Conservation (phyloP, 2,888 invertebrate genomes). For the Vanessa cardui region DNA sequence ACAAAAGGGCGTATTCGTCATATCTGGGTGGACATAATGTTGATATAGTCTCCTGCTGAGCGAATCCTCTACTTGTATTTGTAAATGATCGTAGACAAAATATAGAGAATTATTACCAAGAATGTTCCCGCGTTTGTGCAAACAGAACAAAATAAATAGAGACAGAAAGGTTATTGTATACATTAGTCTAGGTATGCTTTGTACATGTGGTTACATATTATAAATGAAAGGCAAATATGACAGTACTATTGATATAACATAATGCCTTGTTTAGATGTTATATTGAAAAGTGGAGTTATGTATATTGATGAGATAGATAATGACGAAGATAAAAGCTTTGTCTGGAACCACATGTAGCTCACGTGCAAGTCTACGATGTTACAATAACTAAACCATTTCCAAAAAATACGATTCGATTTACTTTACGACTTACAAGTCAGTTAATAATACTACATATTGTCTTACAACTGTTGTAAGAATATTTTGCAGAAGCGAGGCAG, state of each 20-base stretch:
- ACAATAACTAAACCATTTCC: too few relatives aligned
- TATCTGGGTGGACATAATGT: constrained; percentile 50
- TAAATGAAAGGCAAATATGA: constrained; percentile 56
- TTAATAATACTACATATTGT: too few relatives aligned
- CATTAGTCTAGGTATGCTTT: constrained; percentile 48
- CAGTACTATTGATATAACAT: constrained; percentile 54
- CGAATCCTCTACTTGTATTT: constrained; percentile 51
- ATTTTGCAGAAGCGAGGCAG: constrained; percentile 5
- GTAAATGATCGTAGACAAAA: constrained; percentile 69
- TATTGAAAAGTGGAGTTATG: constrained; percentile 30
- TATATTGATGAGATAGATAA: constrained; percentile 31
- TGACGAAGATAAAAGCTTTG: constrained; percentile 25
- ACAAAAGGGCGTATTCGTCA: constrained; percentile 6
- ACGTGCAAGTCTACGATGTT: too few relatives aligned
- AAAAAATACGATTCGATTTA: too few relatives aligned
- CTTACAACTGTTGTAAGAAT: background rate
- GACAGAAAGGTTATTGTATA: constrained; percentile 56
- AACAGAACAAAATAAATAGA: constrained; percentile 64
- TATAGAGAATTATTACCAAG: constrained; percentile 68
- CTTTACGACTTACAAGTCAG: too few relatives aligned
- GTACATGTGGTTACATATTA: constrained; percentile 51
- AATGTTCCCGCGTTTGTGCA: constrained; percentile 65
- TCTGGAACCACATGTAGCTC: background rate
- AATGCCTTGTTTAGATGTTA: constrained; percentile 36
- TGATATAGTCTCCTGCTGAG: constrained; percentile 53